Evolutionary conservation across 2,113 vertebrate genomes (phyloP).

Genomic region (Campylomormyrus tamandua): DNA sequence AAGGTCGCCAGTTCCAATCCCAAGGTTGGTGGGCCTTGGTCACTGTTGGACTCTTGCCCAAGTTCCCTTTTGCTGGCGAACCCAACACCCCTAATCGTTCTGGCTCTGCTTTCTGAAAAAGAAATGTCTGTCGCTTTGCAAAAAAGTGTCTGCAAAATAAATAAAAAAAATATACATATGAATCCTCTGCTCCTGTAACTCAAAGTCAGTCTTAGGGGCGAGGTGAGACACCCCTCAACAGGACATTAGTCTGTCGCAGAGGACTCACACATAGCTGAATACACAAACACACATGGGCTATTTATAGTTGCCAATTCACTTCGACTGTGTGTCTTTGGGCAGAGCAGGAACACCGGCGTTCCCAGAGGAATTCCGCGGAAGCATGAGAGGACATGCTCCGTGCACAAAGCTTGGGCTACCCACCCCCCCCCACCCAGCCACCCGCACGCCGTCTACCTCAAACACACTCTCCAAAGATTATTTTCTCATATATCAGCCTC

Average conservation of each 20-base stretch:
- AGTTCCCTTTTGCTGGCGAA: neutral
- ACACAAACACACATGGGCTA: neutral
- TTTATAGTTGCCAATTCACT: neutral
- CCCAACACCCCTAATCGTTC: neutral
- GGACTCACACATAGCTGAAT: neutral
- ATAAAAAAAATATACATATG: neutral
- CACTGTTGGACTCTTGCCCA: neutral
- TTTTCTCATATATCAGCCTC: neutral
- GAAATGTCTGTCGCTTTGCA: neutral
- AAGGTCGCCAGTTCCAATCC: neutral
- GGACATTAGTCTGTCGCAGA: neutral
- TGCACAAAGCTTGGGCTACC: neutral
- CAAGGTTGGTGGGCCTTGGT: neutral
- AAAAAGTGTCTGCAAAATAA: neutral
- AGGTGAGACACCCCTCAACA: neutral
- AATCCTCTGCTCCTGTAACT: neutral
- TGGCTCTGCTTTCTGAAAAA: neutral
- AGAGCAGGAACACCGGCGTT: neutral
- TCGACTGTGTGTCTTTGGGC: neutral
- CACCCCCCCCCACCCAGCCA: too few species aligned
- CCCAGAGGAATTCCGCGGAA: neutral
- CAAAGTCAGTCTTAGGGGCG: neutral
- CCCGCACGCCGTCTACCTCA: neutral
- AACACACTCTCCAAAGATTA: neutral
- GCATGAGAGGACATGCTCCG: neutral